These are phyloP conservation scores for Heliconius nattereri DNA, from an alignment of 1,140 invertebrate species.

Conservation along the genomic window DNA sequence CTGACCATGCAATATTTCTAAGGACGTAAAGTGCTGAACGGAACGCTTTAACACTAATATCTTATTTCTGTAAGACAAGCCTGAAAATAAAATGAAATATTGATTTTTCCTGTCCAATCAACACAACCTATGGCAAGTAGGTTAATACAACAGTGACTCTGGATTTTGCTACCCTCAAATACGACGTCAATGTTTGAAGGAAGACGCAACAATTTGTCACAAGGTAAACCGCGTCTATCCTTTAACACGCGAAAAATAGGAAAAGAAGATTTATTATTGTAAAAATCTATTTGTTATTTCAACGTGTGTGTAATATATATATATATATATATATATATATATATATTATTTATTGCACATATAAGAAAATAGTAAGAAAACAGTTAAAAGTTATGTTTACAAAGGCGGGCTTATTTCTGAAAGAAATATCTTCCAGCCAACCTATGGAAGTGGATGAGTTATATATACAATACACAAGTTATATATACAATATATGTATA, in stretches of 20 bases:
- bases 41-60: neutral
- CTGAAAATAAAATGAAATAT: neutral
- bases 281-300: neutral
- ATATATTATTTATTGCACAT: no score
- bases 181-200: neutral
- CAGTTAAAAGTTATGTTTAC: no score
- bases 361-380: no score
- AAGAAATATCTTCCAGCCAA: no score
- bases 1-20: no score
- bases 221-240: neutral
- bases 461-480: no score
- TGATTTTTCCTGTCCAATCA: neutral
- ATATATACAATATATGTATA: neutral
- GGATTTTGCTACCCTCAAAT: neutral
- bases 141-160: neutral
- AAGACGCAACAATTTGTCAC: conserved; percentile 12
- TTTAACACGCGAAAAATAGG: neutral
- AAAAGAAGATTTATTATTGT: neutral
- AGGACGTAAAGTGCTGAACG: no score
- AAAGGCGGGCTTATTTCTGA: no score
- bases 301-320: neutral
- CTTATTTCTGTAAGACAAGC: neutral
- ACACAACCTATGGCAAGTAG: neutral
- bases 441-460: no score
- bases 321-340: no score